Evolutionary conservation across 1,140 invertebrate genomes (phyloP).

Genomic region (Pseudomyrmex dendroicus): DNA sequence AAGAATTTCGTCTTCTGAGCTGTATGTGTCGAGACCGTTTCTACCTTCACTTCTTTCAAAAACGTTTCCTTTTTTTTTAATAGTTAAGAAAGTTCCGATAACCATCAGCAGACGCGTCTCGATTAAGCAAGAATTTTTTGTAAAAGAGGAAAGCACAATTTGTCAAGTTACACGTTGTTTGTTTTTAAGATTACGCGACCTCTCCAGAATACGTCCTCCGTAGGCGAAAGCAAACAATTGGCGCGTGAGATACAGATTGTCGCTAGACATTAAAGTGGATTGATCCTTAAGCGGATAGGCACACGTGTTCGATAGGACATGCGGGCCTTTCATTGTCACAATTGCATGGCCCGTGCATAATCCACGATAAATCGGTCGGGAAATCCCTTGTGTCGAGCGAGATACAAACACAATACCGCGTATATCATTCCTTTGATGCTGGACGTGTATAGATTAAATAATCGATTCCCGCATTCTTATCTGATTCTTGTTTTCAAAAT

Average conservation of each 20-base stretch:
- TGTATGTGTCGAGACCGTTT: not conserved
- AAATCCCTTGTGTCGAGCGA: constrained; percentile 2
- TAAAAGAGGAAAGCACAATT: not conserved
- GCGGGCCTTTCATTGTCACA: constrained; percentile 28
- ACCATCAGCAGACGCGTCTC: not conserved
- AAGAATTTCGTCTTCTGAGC: constrained; percentile 16
- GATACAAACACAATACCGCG: not conserved
- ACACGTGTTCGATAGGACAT: not conserved
- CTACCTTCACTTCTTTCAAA: not conserved
- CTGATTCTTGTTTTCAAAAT: not conserved
- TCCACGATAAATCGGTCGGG: not conserved
- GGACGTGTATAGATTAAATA: not conserved
- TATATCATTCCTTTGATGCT: not conserved
- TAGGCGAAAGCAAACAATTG: not conserved
- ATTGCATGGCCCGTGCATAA: not conserved
- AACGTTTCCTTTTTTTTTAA: not conserved
- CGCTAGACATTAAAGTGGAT: constrained; percentile 41
- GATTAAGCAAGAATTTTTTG: not conserved
- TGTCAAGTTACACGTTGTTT: not conserved
- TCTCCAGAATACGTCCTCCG: not conserved
- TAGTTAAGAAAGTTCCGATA: not conserved
- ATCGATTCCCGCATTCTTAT: not conserved
- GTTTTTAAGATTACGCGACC: not conserved
- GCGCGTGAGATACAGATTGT: not conserved
- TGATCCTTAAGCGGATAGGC: constrained; percentile 14